phyloP scores from a whole-genome alignment of 2,113 vertebrate species.

The Hiodon tergisus region DNA sequence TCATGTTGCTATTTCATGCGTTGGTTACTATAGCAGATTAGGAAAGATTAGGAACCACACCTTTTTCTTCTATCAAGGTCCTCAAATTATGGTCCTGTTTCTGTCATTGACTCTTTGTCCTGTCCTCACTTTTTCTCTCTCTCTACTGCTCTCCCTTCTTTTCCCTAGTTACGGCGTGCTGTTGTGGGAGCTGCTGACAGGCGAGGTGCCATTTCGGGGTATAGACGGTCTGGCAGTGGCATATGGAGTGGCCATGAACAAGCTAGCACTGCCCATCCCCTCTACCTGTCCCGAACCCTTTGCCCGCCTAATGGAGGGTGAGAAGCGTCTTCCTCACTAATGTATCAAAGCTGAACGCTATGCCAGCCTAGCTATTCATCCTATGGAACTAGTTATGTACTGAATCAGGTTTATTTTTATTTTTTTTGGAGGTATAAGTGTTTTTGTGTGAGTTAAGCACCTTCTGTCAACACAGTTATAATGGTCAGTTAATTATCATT shows the following conservation, averaged over 20 bases:
- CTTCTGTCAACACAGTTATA: no score
- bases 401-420: no score
- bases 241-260: slow-evolving; percentile 97
- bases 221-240: slow-evolving; percentile 91
- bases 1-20: no score
- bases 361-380: no score
- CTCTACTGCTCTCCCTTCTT: slow-evolving; percentile 6
- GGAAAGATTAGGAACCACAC: no score
- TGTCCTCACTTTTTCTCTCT: not conserved
- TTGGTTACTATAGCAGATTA: no score
- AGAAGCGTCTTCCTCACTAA: slow-evolving; percentile 29
- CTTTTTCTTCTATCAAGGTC: no score
- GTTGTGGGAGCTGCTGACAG: slow-evolving; percentile 90
- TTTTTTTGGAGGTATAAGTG: no score
- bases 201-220: slow-evolving; percentile 90
- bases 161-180: slow-evolving; percentile 79
- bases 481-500: no score
- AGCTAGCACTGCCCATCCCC: slow-evolving; percentile 90
- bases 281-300: slow-evolving; percentile 94
- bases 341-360: no score
- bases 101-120: not conserved
- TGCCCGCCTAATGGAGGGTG: slow-evolving; percentile 91
- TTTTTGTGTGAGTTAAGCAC: no score
- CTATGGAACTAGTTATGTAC: no score
- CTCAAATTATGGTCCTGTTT: not conserved